Evolutionary conservation across 2,113 vertebrate species (phyloP).

Genomic region (Corydoras sp.): DNA sequence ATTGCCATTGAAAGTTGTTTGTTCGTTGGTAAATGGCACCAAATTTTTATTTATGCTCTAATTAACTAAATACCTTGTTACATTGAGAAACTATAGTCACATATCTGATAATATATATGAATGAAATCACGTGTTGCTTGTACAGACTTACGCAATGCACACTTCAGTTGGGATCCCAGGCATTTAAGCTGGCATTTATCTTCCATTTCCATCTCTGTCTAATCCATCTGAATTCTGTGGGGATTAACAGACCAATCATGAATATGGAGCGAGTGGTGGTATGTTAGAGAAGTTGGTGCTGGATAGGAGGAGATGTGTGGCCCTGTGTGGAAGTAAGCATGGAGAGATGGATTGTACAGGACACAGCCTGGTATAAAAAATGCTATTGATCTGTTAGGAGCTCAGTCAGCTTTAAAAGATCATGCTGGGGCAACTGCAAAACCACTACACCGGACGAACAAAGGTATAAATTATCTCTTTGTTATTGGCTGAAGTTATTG

Average conservation of each 20-base stretch:
- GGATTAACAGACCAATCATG: constrained; percentile 67
- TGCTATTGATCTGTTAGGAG: neutral
- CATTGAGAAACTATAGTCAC: no score
- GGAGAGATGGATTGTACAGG: neutral
- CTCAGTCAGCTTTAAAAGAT: neutral
- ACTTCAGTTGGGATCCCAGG: constrained; percentile 51
- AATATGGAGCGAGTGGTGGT: constrained; percentile 48
- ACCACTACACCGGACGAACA: neutral
- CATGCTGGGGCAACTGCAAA: constrained; percentile 1
- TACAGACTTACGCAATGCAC: constrained; percentile 55
- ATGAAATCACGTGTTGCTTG: constrained; percentile 24
- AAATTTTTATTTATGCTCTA: no score
- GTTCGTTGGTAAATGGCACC: no score
- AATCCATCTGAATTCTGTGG: constrained; percentile 67
- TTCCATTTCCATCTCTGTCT: constrained; percentile 55
- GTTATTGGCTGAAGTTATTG: no score
- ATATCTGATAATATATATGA: constrained; percentile 1
- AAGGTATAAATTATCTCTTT: constrained; percentile 17
- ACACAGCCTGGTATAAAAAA: neutral
- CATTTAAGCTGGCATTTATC: constrained; percentile 64
- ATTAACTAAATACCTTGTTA: no score
- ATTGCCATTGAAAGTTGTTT: no score
- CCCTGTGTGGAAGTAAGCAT: neutral
- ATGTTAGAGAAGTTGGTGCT: neutral
- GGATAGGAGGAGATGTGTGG: neutral